Evolutionary conservation across 2,888 invertebrate species (phyloP), one percentile per base, ranked within the genome.

Genomic region (Monopis laevigella): DNA sequence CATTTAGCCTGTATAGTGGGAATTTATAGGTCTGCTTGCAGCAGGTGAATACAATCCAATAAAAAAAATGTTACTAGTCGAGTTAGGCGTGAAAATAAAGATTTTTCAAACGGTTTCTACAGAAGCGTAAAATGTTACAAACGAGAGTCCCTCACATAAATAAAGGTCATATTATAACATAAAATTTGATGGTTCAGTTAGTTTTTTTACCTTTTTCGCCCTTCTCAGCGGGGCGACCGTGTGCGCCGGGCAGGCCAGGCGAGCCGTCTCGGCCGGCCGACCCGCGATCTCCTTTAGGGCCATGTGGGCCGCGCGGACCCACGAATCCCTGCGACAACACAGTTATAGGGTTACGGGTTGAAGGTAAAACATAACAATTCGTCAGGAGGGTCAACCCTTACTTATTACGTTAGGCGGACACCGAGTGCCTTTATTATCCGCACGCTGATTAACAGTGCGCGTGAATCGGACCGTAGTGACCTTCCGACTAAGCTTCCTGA

Each of bases 171-270:
- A 68, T 67, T 65, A 66, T 57, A 67, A 67, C 72, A 77, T 80
- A 77, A 78, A 78, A 77, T 74, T 80, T 78, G 67, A 77, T 74
- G 75, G 74, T 66, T 64, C 64, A 75, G 69, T 72, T 64, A 63
- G 59, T 67, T 65, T 54, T n/a, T 58, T 82, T 85, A 62, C 88
- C 86, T 70, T 89, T 88, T 55, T 88, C 89, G 43, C 92, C 91
- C 66, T 90, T 90, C 57, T 87, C 87, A 7, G 90, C 89, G 40
- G 88, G 86, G 49, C 78, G 64, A 55, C 85, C 64, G 70, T 83
- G 67, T 48, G 81, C 54, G 62, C 84, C 65, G 46, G 84, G 69
- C 50, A 84, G 54, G 45, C 86, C 85, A 19, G 90, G 88, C 29
- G 86, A 68, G 2, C 92, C 92, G 42, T 88, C 87, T 46, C 86